Conservation (phyloP, 2,797 vertebrate genomes). For the Microctenopoma lineatum region DNA sequence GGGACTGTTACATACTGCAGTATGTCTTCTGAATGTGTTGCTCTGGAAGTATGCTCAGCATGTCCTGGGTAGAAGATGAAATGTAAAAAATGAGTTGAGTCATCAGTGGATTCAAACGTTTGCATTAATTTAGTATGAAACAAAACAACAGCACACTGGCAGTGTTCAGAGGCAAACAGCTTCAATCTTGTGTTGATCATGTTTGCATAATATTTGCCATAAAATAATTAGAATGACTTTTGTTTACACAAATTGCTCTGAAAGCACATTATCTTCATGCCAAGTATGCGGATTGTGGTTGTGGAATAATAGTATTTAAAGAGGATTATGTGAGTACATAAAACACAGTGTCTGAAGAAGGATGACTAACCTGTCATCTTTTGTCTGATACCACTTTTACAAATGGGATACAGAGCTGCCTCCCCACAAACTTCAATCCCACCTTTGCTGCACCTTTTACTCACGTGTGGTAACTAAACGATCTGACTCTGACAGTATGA, state of each 20-base stretch:
- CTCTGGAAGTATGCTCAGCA: conserved; percentile 21
- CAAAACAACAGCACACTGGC: not conserved
- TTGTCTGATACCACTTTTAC: conserved; percentile 34
- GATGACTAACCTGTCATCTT: conserved; percentile 9
- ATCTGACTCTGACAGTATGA: not conserved
- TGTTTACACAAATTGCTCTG: conserved; percentile 12
- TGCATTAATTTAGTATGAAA: conserved; percentile 1
- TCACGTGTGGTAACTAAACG: conserved; percentile 2
- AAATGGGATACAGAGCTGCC: not conserved
- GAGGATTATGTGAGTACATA: conserved; percentile 30
- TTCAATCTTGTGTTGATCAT: not conserved
- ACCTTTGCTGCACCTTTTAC: conserved; percentile 3
- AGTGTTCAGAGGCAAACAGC: not conserved
- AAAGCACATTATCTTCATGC: conserved; percentile 12
- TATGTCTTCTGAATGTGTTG: conserved; percentile 16
- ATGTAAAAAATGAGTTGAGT: conserved; percentile 8
- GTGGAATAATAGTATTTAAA: conserved; percentile 26
- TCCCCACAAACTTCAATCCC: conserved; percentile 2
- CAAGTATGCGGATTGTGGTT: conserved; percentile 11
- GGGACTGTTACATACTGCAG: not conserved
- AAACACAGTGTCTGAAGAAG: conserved; percentile 26
- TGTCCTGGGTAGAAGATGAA: conserved; percentile 9
- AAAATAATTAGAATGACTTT: not conserved
- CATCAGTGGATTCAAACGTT: not conserved
- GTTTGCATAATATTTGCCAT: not conserved